Evolutionary conservation across 2,797 vertebrate species (phyloP), one percentile per base, ranked within the genome.

Genomic region (Loris lydekkerianus): DNA sequence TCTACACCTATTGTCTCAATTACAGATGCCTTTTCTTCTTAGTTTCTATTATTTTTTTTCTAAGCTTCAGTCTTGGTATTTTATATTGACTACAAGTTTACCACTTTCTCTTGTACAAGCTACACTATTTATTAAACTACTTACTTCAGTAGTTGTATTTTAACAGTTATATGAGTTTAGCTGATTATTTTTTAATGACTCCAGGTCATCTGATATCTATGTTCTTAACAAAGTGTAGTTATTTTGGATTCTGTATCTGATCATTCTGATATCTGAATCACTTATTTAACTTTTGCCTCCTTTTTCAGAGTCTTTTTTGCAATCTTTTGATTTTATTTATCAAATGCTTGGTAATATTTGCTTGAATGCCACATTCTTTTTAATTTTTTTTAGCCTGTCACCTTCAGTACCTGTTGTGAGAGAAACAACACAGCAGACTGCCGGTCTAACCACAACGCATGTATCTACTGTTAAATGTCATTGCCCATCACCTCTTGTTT

Each of bases 21-120:
- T 31, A 25, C 15, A 61, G 15, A 25, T 34, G 8, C 7, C 60
- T 82, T 46, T 81, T 70, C 20, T 49, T 20, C 56, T 53, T 67
- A 21, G 31, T 78, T 72, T 83, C 5, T 75, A 14, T 49, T 61
- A 27, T 77, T 83, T 86, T 46, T 60, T 13, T 67, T 56, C 31
- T n/a, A n/a, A 72, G 43, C 15, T 84, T 84, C 86, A 84, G 15
- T 91, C 56, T 91, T 72, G 10, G 29, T 87, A 56, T 27, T 93
- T 91, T 83, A 5, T 82, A 13, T 40, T 75, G 21, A 65, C 13
- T 80, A 60, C 23, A 76, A 61, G 9, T 43, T 69, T 49, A 76
- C 7, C 15, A 49, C 46, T 46, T 61, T 85, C 37, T 73, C 27
- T 86, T 63, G 29, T 63, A 1, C 31, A 81, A 86, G 4, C 49